Evolutionary conservation across 2,888 invertebrate genomes (phyloP), one percentile per base, ranked within the genome.

Genomic region (Ischnus inquisitorius): DNA sequence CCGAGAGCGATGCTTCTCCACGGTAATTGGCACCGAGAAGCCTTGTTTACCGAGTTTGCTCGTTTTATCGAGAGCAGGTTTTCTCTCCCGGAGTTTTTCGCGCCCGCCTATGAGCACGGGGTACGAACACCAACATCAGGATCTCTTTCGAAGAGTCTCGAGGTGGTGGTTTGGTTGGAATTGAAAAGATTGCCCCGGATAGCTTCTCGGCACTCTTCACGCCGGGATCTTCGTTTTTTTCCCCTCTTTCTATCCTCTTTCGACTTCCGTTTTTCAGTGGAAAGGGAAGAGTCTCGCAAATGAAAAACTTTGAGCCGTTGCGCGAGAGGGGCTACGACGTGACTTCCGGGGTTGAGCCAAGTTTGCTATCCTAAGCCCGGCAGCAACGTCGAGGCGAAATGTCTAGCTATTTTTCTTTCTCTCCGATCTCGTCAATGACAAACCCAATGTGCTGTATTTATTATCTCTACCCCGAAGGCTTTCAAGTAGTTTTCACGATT

Each of bases 11-110:
- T 83, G 77, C 68, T 75, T 62, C n/a, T 43, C 41, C 34, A 25
- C 69, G 74, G 65, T 85, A 82, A 85, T 83, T 85, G 82, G 79
- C 79, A 71, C 64, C 39, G 64, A 74, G 57, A 39, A 41, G 3
- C n/a, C 12, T 69, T 78, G 46, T 46, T 10, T 22, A 54, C 22
- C 54, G 54, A 22, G 41, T 25, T 64, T 69, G 41, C 68, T 80
- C 22, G 34, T 78, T 77, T 80, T 80, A 68, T 81, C 46, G 43
- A 39, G 10, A 54, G 54, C 54, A 54, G 54, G 54, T 54, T 54
- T 54, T 54, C 54, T 22, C 54, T 54, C 22, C 54, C 54, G 22
- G 22, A 19, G 34, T 34, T 12, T n/a, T 54, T 22, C 22, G 19
- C 54, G 54, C 22, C 54, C 54, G 54, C 12, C 34, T 16, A 54